Conservation (phyloP, 2,797 vertebrate genomes). For the Margarornis squamiger region DNA sequence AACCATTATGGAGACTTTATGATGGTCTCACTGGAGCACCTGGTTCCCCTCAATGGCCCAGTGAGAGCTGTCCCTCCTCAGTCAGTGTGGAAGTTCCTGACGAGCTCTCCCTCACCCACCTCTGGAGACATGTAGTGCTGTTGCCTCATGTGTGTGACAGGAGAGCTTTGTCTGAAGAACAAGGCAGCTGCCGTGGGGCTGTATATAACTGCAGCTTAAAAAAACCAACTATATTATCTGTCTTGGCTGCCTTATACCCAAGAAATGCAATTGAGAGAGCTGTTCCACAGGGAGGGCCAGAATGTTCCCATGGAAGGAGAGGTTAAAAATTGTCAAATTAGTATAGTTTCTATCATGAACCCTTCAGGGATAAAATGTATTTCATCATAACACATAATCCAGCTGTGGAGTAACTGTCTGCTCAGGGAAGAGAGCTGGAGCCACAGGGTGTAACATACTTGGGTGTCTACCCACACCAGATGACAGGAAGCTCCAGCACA, state of each 20-base stretch:
- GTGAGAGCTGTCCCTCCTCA: neutral
- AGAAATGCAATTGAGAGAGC: neutral
- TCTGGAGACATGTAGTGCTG: neutral
- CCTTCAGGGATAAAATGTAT: neutral
- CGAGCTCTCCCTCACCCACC: neutral
- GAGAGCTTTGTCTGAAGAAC: neutral
- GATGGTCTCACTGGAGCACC: neutral
- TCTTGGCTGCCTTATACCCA: neutral
- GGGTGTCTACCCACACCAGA: accelerated
- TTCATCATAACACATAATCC: accelerated
- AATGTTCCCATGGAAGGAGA: neutral
- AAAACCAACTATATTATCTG: neutral
- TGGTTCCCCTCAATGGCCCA: neutral
- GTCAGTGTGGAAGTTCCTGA: neutral
- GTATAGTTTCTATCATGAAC: neutral
- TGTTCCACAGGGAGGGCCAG: neutral
- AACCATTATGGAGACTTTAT: neutral
- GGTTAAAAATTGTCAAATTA: neutral
- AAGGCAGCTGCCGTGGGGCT: neutral
- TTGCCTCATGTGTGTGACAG: too few species aligned
- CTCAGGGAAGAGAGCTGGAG: neutral
- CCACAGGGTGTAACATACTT: accelerated
- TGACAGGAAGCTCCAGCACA: neutral
- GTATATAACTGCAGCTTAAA: neutral
- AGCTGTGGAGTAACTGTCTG: neutral